A percentile compares a stretch with the other conserved stretches of the same genome.
Evolutionary conservation across 92 coral and sea anemone species (phyloP).

Genomic region (Phenganax stokvisi): DNA sequence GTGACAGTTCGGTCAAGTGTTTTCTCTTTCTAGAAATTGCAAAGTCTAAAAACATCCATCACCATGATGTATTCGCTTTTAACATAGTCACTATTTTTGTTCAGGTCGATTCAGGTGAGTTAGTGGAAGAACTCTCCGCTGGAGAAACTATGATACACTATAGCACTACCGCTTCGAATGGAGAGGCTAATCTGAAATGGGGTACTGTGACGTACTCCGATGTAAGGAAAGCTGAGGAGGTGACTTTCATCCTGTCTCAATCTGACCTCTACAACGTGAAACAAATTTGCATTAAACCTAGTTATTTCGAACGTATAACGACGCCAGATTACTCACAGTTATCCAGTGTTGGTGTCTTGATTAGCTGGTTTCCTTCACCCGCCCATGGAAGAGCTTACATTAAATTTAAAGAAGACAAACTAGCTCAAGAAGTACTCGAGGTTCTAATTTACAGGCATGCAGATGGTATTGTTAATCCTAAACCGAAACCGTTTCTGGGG

Average conservation of each 20-base stretch:
- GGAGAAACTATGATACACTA: conserved; percentile 10
- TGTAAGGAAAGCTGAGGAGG: conserved; percentile 1
- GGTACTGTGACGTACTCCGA: conserved; percentile 18
- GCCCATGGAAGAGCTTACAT: conserved; percentile 9
- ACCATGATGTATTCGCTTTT: neutral
- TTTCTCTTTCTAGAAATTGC: no score
- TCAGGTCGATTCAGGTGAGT: neutral
- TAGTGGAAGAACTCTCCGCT: neutral
- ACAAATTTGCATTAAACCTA: neutral
- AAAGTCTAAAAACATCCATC: no score
- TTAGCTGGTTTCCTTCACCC: conserved; percentile 27
- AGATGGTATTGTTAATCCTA: no score
- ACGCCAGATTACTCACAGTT: neutral
- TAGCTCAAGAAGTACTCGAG: neutral
- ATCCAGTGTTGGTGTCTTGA: neutral
- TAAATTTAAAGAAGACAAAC: neutral
- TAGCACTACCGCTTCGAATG: neutral
- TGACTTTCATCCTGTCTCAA: neutral
- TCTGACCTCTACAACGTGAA: neutral
- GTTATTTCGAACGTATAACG: conserved; percentile 2
- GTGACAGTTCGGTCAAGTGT: no score
- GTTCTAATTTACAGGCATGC: neutral
- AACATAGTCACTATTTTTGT: neutral
- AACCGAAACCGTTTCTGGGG: neutral
- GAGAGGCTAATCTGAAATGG: neutral